These are phyloP conservation scores for Chloromyia formosa DNA, from an alignment of 2,888 invertebrate species.

Conservation along the genomic window DNA sequence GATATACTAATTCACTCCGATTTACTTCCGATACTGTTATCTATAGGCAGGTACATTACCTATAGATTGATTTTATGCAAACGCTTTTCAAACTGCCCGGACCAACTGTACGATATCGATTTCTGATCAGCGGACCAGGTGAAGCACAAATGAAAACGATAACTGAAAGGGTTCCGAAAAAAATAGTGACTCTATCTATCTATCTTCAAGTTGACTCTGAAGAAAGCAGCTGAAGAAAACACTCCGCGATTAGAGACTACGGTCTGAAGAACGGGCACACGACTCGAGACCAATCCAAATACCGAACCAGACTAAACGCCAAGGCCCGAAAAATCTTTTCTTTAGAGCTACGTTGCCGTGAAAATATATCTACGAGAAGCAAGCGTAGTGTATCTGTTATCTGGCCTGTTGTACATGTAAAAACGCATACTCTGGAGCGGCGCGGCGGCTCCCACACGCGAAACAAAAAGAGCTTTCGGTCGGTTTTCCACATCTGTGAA, in stretches of 20 bases:
- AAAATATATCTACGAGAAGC: conserved; percentile 1
- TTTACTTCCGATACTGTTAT: conserved; percentile 9
- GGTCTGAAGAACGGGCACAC: conserved; percentile 30
- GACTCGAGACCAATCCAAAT: conserved; percentile 42
- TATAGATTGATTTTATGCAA: background rate
- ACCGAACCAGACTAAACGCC: conserved; percentile 44
- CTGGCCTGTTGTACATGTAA: no score
- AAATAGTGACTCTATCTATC: no score
- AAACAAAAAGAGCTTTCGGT: no score
- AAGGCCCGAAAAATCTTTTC: conserved; percentile 20
- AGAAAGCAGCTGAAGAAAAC: conserved; percentile 11
- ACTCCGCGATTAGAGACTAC: conserved; percentile 1
- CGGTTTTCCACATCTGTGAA: no score
- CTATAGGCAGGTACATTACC: background rate
- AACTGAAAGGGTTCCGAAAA: no score
- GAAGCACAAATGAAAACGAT: no score
- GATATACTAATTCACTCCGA: background rate
- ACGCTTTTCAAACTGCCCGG: no score
- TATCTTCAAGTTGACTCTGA: background rate
- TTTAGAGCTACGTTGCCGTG: conserved; percentile 9
- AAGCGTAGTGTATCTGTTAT: background rate
- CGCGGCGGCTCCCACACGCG: no score
- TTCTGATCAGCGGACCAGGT: no score
- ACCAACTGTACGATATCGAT: no score
- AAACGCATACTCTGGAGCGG: conserved; percentile 6